phyloP scores from a whole-genome alignment of 2,797 vertebrate species.

The Hippoglossus hippoglossus region DNA sequence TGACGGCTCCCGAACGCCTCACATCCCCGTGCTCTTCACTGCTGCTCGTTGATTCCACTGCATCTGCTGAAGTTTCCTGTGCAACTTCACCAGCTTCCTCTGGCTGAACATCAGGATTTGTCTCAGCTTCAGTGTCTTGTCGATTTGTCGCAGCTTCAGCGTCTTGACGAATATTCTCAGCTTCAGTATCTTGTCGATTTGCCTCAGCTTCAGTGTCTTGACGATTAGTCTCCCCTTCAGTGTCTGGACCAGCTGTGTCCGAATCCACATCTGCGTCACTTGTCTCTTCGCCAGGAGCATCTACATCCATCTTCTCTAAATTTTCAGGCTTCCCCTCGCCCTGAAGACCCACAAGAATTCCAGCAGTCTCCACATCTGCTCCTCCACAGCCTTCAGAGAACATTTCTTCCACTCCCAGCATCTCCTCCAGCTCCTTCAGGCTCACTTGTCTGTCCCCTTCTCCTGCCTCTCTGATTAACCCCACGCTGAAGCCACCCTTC shows the following conservation, averaged over 20 bases:
- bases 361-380: constrained; percentile 31
- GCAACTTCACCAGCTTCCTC: constrained; percentile 34
- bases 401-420: constrained; percentile 70
- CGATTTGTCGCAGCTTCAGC: no score
- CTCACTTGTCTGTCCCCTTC: constrained; percentile 66
- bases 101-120: constrained; percentile 13
- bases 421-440: constrained; percentile 78
- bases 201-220: neutral
- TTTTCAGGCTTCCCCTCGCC: constrained; percentile 20
- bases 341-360: constrained; percentile 26
- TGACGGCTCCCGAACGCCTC: constrained; percentile 13
- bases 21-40: constrained; percentile 2
- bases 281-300: constrained; percentile 11
- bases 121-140: neutral
- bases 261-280: constrained; percentile 19
- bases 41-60: constrained; percentile 20
- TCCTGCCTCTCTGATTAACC: constrained; percentile 69
- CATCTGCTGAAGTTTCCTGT: constrained; percentile 22
- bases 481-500: constrained; percentile 72
- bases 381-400: constrained; percentile 79
- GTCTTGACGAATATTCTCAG: neutral
- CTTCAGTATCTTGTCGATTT: neutral
- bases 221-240: constrained; percentile 19
- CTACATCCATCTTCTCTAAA: constrained; percentile 19
- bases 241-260: constrained; percentile 4